Conservation (phyloP, 2,888 invertebrate species). For the Macrosiphum euphorbiae region DNA sequence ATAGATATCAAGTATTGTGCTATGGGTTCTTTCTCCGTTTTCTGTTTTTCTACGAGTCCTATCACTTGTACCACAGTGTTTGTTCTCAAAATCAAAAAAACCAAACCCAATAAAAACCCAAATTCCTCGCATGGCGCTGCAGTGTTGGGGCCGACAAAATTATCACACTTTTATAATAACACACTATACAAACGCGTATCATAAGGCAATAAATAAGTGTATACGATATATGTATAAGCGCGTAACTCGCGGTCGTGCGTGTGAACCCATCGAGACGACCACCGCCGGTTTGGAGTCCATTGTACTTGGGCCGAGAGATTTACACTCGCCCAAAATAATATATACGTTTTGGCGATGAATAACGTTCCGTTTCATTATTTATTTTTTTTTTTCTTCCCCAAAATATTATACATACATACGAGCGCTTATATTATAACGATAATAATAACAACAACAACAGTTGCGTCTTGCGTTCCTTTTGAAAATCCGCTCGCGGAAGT, state of each 20-base stretch:
- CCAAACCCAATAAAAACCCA: no score
- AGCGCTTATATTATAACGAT: background rate
- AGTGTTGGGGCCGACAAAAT: no score
- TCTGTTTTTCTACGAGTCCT: no score
- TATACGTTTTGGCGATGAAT: slow-evolving; percentile 23
- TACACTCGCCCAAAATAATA: background rate
- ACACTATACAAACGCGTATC: background rate
- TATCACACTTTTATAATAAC: background rate
- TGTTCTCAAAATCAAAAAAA: no score
- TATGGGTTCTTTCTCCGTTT: no score
- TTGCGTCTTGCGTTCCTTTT: slow-evolving; percentile 2
- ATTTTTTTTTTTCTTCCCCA: background rate
- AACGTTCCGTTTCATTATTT: slow-evolving; percentile 16
- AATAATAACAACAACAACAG: background rate
- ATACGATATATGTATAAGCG: background rate
- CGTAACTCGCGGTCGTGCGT: slow-evolving; percentile 21
- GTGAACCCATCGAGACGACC: background rate
- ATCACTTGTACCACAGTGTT: no score
- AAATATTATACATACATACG: background rate
- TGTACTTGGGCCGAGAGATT: background rate
- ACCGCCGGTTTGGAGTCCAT: background rate
- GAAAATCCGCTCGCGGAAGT: slow-evolving; percentile 51
- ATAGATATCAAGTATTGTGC: no score
- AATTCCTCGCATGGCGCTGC: no score
- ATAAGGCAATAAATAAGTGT: background rate